phyloP scores from a whole-genome alignment of 2,797 vertebrate species.

The Tamandua tetradactyla region DNA sequence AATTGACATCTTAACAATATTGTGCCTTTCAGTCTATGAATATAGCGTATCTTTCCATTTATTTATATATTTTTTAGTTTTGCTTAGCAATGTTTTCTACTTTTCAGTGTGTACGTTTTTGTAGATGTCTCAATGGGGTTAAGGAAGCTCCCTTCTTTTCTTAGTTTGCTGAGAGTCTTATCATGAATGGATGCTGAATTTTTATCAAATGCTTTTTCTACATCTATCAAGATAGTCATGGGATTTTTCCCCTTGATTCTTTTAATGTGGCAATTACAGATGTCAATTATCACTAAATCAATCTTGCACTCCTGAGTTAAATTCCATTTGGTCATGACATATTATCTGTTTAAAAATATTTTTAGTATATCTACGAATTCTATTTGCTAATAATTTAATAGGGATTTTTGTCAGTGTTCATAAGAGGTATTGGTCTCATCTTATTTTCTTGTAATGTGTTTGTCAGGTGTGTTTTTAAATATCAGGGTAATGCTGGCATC shows the following conservation, averaged over 20 bases:
- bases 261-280: background rate
- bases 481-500: background rate
- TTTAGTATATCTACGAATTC: background rate
- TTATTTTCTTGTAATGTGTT: background rate
- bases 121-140: too few relatives aligned
- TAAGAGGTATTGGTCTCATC: background rate
- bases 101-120: background rate
- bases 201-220: too few relatives aligned
- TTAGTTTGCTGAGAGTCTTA: too few relatives aligned
- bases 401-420: background rate
- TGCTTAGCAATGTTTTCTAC: background rate
- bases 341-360: background rate
- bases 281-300: constrained; percentile 7
- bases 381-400: background rate
- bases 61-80: constrained; percentile 19
- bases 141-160: too few relatives aligned
- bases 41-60: background rate
- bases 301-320: background rate
- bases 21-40: background rate
- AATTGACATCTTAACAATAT: background rate
- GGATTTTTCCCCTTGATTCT: constrained; percentile 2
- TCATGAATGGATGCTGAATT: too few relatives aligned
- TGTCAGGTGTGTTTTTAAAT: background rate
- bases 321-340: background rate
- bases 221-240: background rate